Evolutionary conservation across 2,797 vertebrate species (phyloP).

Genomic region (Coregonus sp.): DNA sequence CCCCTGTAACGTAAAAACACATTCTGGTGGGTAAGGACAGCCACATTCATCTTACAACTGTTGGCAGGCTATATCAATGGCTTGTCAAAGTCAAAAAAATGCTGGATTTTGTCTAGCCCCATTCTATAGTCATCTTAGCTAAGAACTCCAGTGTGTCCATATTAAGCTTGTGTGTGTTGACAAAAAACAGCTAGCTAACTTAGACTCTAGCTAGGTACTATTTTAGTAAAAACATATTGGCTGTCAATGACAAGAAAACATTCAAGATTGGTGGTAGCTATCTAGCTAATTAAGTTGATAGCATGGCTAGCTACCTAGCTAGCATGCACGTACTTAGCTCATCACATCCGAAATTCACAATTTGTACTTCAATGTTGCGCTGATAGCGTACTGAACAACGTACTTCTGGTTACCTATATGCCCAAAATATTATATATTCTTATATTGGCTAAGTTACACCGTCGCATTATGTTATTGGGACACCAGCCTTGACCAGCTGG

Average conservation of each 20-base stretch:
- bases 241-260: neutral
- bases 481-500: slow-evolving; percentile 30
- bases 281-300: neutral
- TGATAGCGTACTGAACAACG: neutral
- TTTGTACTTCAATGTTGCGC: slow-evolving; percentile 1
- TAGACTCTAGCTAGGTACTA: neutral
- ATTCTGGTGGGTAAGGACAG: slow-evolving; percentile 26
- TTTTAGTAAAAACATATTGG: neutral
- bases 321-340: slow-evolving; percentile 41
- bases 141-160: neutral
- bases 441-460: slow-evolving; percentile 16
- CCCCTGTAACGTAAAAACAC: slow-evolving; percentile 68
- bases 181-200: neutral
- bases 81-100: neutral
- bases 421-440: neutral
- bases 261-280: neutral
- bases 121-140: neutral
- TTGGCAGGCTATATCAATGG: neutral
- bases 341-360: slow-evolving; percentile 47
- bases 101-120: neutral
- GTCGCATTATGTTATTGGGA: slow-evolving; percentile 4
- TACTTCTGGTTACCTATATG: neutral
- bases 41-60: neutral
- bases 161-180: neutral
- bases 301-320: neutral